Percentiles rank a stretch among this genome's conserved stretches.
phyloP scores from a whole-genome alignment of 2,888 invertebrate species.

The Drosophila mulleri region DNA sequence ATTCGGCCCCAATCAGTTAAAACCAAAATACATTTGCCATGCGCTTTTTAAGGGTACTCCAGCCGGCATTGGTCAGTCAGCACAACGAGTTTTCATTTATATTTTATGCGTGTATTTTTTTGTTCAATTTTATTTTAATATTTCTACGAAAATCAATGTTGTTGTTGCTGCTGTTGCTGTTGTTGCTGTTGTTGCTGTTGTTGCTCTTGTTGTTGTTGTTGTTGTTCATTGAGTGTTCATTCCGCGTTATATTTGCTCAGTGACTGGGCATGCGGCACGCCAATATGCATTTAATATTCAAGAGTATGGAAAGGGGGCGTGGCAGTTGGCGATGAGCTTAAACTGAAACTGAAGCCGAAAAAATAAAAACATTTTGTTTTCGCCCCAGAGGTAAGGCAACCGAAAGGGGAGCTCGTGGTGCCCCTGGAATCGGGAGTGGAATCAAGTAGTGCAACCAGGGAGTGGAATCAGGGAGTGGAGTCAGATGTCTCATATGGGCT shows the following conservation, averaged over 20 bases:
- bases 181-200: slow-evolving; percentile 5
- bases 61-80: slow-evolving; percentile 36
- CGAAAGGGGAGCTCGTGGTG: background rate
- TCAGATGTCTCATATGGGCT: background rate
- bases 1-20: slow-evolving; percentile 41
- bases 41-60: slow-evolving; percentile 40
- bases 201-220: slow-evolving; percentile 7
- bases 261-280: slow-evolving; percentile 46
- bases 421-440: background rate
- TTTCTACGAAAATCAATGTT: slow-evolving; percentile 30
- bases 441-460: no score
- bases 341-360: slow-evolving; percentile 27
- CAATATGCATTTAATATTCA: slow-evolving; percentile 68
- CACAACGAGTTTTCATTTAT: slow-evolving; percentile 20
- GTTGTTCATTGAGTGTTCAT: slow-evolving; percentile 25
- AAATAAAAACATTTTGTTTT: slow-evolving; percentile 8
- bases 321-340: slow-evolving; percentile 15
- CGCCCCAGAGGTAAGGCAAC: no score
- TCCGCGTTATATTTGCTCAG: slow-evolving; percentile 48
- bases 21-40: slow-evolving; percentile 43
- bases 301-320: slow-evolving; percentile 24
- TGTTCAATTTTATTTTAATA: slow-evolving; percentile 15
- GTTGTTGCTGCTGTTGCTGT: slow-evolving; percentile 2
- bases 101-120: slow-evolving; percentile 13
- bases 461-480: background rate